These are phyloP conservation scores for Tuberolachnus salignus DNA, from an alignment of 2,888 invertebrate genomes.

Conservation along the genomic window DNA sequence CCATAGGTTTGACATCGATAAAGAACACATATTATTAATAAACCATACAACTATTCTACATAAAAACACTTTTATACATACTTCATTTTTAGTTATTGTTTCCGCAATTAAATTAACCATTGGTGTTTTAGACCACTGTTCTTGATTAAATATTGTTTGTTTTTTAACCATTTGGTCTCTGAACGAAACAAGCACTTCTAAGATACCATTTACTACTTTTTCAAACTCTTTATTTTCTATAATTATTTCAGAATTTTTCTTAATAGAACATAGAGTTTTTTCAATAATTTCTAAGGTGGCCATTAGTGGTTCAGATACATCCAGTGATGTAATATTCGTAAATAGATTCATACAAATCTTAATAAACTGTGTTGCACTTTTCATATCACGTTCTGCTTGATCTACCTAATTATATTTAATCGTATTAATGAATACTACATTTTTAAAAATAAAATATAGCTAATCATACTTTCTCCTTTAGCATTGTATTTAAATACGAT, in stretches of 20 bases:
- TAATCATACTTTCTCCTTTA: slow-evolving; percentile 41
- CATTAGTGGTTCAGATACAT: slow-evolving; percentile 14
- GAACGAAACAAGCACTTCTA: slow-evolving; percentile 12
- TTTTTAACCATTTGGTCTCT: slow-evolving; percentile 41
- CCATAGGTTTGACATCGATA: too few relatives aligned
- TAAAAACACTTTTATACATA: background rate
- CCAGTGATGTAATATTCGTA: slow-evolving; percentile 8
- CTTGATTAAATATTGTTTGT: slow-evolving; percentile 25
- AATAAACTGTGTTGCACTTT: slow-evolving; percentile 20
- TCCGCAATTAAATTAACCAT: slow-evolving; percentile 36
- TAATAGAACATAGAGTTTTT: slow-evolving; percentile 34
- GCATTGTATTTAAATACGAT: slow-evolving; percentile 47
- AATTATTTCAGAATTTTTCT: slow-evolving; percentile 24
- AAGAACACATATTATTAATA: too few relatives aligned
- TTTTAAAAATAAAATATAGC: background rate
- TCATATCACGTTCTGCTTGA: slow-evolving; percentile 33
- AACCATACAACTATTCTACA: background rate
- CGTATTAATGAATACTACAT: background rate
- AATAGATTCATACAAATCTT: slow-evolving; percentile 20
- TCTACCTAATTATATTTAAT: slow-evolving; percentile 18
- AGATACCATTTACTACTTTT: slow-evolving; percentile 1
- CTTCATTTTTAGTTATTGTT: slow-evolving; percentile 13
- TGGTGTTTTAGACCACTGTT: slow-evolving; percentile 37
- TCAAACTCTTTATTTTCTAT: slow-evolving; percentile 38
- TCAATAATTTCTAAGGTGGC: slow-evolving; percentile 20